phyloP scores from a whole-genome alignment of 1,140 invertebrate species.

The Drosophila kohkoa region DNA sequence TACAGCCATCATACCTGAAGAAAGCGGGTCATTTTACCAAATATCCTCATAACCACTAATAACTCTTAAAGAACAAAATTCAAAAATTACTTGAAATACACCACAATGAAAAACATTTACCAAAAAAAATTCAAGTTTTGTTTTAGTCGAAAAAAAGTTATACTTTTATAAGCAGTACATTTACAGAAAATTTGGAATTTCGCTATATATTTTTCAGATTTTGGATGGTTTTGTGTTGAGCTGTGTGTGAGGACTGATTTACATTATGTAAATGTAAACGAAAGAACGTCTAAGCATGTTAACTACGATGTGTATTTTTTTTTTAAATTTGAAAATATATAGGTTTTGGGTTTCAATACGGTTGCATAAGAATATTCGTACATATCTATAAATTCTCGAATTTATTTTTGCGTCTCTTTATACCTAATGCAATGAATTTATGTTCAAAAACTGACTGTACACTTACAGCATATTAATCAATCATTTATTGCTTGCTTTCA shows the following conservation, averaged over 20 bases:
- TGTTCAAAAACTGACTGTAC: conserved; percentile 52
- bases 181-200: conserved; percentile 21
- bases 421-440: conserved; percentile 14
- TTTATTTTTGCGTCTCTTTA: neutral
- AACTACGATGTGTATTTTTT: neutral
- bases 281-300: neutral
- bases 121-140: neutral
- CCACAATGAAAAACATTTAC: neutral
- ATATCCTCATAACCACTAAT: conserved; percentile 49
- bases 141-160: neutral
- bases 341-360: neutral
- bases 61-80: neutral
- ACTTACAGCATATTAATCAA: conserved; percentile 67
- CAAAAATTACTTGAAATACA: neutral
- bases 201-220: conserved; percentile 11
- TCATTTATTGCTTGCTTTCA: conserved; percentile 54
- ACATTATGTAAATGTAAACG: neutral
- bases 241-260: conserved; percentile 6
- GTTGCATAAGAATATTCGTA: neutral
- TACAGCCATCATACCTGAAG: conserved; percentile 38
- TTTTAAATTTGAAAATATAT: neutral
- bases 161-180: conserved; percentile 6
- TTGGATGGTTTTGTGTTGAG: neutral
- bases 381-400: conserved; percentile 1
- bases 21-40: conserved; percentile 51